phyloP scores from a whole-genome alignment of 2,113 vertebrate genomes.

The Ellobius talpinus region DNA sequence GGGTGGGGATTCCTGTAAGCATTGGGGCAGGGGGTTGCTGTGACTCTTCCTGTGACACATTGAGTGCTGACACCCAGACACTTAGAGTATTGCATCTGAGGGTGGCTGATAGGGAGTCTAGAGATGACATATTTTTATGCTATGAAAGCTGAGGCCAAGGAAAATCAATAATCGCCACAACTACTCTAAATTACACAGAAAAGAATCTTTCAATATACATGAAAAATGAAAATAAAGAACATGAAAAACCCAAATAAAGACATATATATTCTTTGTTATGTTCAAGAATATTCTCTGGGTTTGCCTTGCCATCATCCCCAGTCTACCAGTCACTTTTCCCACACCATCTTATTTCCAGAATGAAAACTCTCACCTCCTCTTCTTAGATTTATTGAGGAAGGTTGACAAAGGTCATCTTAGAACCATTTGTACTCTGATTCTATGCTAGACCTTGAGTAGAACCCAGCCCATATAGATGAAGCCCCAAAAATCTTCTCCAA shows the following conservation, averaged over 20 bases:
- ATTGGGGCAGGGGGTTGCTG: slow-evolving; percentile 86
- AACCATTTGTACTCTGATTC: background rate
- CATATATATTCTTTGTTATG: too few relatives aligned
- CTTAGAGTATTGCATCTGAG: slow-evolving; percentile 41
- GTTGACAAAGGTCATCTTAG: background rate
- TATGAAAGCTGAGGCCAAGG: background rate
- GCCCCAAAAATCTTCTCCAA: background rate
- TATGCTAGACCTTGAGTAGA: background rate
- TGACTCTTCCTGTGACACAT: slow-evolving; percentile 85
- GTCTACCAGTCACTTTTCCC: background rate
- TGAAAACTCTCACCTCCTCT: background rate
- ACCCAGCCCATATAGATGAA: background rate
- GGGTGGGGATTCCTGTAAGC: slow-evolving; percentile 78
- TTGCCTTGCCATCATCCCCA: background rate
- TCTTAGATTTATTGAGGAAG: background rate
- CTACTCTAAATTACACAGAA: slow-evolving; percentile 2
- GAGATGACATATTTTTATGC: background rate
- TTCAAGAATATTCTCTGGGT: background rate
- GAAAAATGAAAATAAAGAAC: background rate
- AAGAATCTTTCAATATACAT: background rate
- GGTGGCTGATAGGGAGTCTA: background rate
- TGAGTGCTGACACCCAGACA: slow-evolving; percentile 62
- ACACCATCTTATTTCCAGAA: background rate
- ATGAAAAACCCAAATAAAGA: background rate
- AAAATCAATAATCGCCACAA: background rate